Evolutionary conservation across 2,113 vertebrate species (phyloP).

Genomic region (Jaculus jaculus): DNA sequence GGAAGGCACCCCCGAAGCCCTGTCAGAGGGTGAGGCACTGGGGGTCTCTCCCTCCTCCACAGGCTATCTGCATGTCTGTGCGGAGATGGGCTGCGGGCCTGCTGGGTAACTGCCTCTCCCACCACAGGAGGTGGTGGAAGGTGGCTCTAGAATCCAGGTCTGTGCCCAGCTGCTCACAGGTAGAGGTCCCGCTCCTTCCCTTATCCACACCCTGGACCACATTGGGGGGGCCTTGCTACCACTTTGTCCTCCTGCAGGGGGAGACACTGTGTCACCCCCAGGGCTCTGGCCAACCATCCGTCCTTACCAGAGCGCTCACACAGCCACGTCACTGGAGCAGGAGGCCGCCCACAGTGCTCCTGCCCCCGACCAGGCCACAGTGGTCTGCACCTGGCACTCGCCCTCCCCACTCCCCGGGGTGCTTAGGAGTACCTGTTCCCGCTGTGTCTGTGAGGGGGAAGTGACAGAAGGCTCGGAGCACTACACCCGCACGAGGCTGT

Average conservation of each 20-base stretch:
- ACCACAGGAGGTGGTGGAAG: background rate
- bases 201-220: background rate
- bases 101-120: background rate
- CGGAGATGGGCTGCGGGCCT: background rate
- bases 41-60: background rate
- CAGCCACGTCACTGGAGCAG: too few species aligned
- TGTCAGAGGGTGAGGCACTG: background rate
- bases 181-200: background rate
- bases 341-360: too few species aligned
- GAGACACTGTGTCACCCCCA: too few species aligned
- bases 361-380: background rate
- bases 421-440: background rate
- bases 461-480: background rate
- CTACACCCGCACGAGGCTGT: accelerated
- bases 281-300: background rate
- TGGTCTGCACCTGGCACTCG: background rate
- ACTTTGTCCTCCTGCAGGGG: accelerated
- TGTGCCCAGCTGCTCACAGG: background rate
- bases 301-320: background rate
- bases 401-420: background rate
- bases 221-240: background rate
- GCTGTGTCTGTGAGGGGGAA: background rate
- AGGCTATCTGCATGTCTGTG: background rate
- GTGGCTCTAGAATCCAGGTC: background rate
- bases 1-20: background rate